Percentiles rank a stretch among this genome's conserved stretches.
phyloP scores from a whole-genome alignment of 2,113 vertebrate species.

The Percopsis transmontana region DNA sequence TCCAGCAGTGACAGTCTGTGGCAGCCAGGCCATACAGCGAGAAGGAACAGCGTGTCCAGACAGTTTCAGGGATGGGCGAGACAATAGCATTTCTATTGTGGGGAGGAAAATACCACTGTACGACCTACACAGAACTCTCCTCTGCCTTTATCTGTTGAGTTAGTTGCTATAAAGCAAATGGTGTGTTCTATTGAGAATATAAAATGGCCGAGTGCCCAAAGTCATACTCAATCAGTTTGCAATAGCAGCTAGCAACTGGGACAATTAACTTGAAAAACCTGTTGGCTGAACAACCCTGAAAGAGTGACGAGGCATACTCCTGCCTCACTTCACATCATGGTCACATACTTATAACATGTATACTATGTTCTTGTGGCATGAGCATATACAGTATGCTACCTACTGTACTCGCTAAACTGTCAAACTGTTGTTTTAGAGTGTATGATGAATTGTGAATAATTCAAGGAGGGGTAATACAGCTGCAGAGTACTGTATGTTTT shows the following conservation, averaged over 20 bases:
- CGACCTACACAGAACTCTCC: slow-evolving; percentile 3
- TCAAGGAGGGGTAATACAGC: no score
- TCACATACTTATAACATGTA: background rate
- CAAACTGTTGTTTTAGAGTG: background rate
- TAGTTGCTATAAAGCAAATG: background rate
- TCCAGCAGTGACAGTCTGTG: slow-evolving; percentile 65
- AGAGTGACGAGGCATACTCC: background rate
- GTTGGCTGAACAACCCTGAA: slow-evolving; percentile 29
- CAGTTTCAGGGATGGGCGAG: slow-evolving; percentile 40
- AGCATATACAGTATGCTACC: no score
- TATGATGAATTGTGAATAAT: background rate
- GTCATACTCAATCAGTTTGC: background rate
- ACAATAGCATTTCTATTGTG: slow-evolving; percentile 53
- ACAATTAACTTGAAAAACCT: slow-evolving; percentile 70
- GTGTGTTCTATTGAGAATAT: background rate
- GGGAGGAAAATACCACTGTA: slow-evolving; percentile 39
- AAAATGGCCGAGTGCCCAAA: background rate
- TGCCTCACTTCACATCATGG: no score
- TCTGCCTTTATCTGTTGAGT: background rate
- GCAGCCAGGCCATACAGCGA: slow-evolving; percentile 37
- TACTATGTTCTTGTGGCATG: no score
- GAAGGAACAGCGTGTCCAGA: slow-evolving; percentile 49
- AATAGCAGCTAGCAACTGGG: background rate
- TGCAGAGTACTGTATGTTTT: background rate
- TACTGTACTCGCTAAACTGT: slow-evolving; percentile 41